Base-by-base conservation (phyloP, 2,113 vertebrate genomes). In the Pagrus major region DNA sequence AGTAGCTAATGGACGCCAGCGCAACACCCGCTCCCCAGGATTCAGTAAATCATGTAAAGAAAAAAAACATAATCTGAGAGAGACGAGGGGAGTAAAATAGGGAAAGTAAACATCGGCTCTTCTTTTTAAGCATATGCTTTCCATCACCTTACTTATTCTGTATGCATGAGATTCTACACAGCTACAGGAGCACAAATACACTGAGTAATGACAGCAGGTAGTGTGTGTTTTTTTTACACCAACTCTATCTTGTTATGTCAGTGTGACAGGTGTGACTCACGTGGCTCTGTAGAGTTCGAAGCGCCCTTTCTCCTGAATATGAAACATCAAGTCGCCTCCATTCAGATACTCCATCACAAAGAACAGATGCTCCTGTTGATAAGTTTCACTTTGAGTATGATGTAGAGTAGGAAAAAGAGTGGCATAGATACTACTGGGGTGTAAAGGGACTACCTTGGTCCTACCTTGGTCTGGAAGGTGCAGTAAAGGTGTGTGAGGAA, bases 311-410 rank as follows among this genome's bases (percentile, higher is more conserved):
- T 99, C 98, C 58, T 99, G 98, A 91, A 99, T 99, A 85, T 99
- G 98, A 92, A 97, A 99, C 98, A 99, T 99, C 83, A 99, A 90
- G 79, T 99, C 98, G 49, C 98, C 98, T 29, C 98, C 98, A 0
- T 97, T 99, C 88, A 99, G 94, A 89, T 99, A 99, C 89, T 99
- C 98, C 98, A 99, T 99, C 66, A 99, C 97, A 5, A 99, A 99
- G 94, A 99, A 99, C 71, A 99, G 94, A 93, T 99, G 98, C 71
- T 99, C 98, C 98, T 99, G 86, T 80, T 47, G 59, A 85, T 10
- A 78, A 58, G 52, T 49, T 60, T 47, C 1, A 69, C 15, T 71
- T 52, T 83, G 15, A 83, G 47, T 27, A 47, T 56, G 27, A 63
- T 18, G 21, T 21, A 16, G 16, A 66, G 11, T 2, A 14, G 16